A percentile compares a stretch with the other conserved stretches of the same genome.
Conservation (phyloP, 1,140 invertebrate genomes). For the Drosophila novamexicana region DNA sequence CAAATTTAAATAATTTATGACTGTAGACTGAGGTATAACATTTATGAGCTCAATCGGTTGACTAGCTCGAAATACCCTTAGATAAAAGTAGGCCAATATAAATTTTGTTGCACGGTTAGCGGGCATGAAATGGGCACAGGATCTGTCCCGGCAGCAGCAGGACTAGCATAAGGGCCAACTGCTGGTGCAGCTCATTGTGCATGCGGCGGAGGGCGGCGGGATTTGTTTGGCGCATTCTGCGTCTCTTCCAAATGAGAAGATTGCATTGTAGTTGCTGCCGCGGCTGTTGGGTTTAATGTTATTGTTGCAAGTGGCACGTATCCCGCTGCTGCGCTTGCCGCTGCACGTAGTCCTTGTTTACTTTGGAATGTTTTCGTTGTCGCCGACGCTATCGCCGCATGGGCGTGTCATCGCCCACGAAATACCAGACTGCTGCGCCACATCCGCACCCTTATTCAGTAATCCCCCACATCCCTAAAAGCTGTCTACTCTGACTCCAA, state of each 20-base stretch:
- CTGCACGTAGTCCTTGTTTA: constrained; percentile 57
- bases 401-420: constrained; percentile 33
- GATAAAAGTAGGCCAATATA: not conserved
- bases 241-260: constrained; percentile 58
- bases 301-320: constrained; percentile 72
- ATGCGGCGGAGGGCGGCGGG: constrained; percentile 20
- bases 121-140: constrained; percentile 2
- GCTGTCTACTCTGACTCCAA: constrained; percentile 51
- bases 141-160: not conserved
- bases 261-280: constrained; percentile 41
- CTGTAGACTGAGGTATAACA: too few species aligned
- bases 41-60: too few species aligned
- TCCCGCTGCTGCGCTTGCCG: constrained; percentile 1
- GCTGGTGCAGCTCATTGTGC: constrained; percentile 33
- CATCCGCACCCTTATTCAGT: not conserved
- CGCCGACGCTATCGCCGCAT: constrained; percentile 46
- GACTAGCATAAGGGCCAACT: constrained; percentile 1
- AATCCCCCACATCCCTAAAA: not conserved
- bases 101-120: constrained; percentile 8
- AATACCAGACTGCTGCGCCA: not conserved
- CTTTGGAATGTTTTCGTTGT: constrained; percentile 59
- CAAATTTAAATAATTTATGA: too few species aligned
- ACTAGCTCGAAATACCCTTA: not conserved
- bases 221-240: constrained; percentile 43
- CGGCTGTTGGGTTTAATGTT: constrained; percentile 47